phyloP scores from a whole-genome alignment of 2,888 invertebrate genomes.

The Tillus elongatus region DNA sequence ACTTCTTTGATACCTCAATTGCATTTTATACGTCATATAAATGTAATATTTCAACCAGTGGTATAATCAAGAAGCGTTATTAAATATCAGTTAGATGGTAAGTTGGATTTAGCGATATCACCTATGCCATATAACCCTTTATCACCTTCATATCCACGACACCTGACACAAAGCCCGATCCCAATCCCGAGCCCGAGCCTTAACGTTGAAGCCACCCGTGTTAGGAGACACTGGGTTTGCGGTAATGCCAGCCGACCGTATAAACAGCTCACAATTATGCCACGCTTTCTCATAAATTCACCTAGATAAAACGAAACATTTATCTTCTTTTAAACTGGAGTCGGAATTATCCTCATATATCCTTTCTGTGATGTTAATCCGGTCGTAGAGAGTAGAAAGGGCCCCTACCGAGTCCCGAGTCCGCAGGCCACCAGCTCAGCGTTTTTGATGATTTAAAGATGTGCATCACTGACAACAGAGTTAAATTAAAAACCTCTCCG shows the following conservation, averaged over 20 bases:
- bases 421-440: constrained; percentile 32
- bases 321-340: constrained; percentile 41
- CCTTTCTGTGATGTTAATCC: constrained; percentile 39
- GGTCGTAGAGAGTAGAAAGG: constrained; percentile 25
- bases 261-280: constrained; percentile 40
- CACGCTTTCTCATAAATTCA: constrained; percentile 39
- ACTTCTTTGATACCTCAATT: too few species aligned
- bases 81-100: too few species aligned
- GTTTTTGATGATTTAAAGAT: constrained; percentile 40
- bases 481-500: constrained; percentile 32
- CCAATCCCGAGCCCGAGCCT: too few species aligned
- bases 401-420: constrained; percentile 20
- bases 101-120: too few species aligned
- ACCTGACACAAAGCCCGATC: too few species aligned
- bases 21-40: too few species aligned
- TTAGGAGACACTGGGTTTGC: too few species aligned
- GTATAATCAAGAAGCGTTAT: too few species aligned
- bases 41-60: too few species aligned
- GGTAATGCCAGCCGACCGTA: constrained; percentile 33
- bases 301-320: constrained; percentile 41
- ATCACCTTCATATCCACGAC: too few species aligned
- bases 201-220: too few species aligned
- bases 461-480: constrained; percentile 26
- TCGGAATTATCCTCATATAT: constrained; percentile 39
- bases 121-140: too few species aligned